A percentile compares a stretch with the other conserved stretches of the same genome.
phyloP scores from a whole-genome alignment of 2,113 vertebrate genomes.

The Pteronura brasiliensis region DNA sequence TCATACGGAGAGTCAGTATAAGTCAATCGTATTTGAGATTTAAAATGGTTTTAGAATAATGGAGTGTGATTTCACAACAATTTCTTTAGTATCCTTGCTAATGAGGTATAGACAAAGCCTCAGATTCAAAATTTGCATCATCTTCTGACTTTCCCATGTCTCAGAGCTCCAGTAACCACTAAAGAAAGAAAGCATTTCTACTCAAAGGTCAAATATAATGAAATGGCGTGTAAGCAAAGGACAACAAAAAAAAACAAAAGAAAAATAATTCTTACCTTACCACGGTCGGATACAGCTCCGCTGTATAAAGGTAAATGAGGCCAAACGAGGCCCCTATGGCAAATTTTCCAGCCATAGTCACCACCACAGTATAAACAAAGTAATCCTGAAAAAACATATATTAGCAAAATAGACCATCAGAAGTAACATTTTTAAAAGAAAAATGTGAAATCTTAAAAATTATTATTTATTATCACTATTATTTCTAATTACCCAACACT shows the following conservation, averaged over 20 bases:
- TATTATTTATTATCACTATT: not conserved
- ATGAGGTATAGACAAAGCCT: not conserved
- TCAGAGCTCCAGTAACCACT: not conserved
- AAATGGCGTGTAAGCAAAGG: not conserved
- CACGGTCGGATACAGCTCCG: constrained; percentile 94
- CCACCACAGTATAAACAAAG: constrained; percentile 77
- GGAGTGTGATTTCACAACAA: not conserved
- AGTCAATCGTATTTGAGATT: not conserved
- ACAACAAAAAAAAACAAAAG: not conserved
- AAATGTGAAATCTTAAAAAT: not conserved
- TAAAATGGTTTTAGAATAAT: not conserved
- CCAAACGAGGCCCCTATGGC: constrained; percentile 92
- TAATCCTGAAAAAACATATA: constrained; percentile 68
- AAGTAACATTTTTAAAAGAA: not conserved
- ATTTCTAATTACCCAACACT: not conserved
- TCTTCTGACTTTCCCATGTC: not conserved
- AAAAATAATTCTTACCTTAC: constrained; percentile 85
- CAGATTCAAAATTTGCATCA: not conserved
- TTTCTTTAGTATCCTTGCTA: not conserved
- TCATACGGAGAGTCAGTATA: not conserved
- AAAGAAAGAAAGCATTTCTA: not conserved
- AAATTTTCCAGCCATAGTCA: constrained; percentile 92
- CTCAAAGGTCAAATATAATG: not conserved
- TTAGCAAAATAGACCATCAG: not conserved
- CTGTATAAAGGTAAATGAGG: constrained; percentile 94